Evolutionary conservation across 2,888 invertebrate species (phyloP), one percentile per base, ranked within the genome.

Genomic region (Bedellia somnulentella): DNA sequence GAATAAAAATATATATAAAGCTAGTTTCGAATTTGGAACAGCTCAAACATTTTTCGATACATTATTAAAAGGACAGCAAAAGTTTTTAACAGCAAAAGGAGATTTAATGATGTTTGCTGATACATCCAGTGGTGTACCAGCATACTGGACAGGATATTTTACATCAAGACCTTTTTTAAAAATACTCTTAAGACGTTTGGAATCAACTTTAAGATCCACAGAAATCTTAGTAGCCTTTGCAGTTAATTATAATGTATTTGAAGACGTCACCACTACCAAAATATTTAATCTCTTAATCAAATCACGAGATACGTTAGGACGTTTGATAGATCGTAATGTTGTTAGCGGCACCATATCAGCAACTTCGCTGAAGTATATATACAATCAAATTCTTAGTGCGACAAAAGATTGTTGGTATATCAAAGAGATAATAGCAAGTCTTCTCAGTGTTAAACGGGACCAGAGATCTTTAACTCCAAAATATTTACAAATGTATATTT

Each of bases 31-130:
- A 12, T 94, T 97, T 54, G 96, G 94, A 1, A 96, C 96, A 0
- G 86, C 93, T 0, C 82, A 81, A 34, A 91, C 93, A 52, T 97
- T 95, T 58, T 97, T 96, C 50, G 67, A 63, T 35, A 83, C 80
- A 38, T 82, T 93, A 27, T 58, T 78, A 32, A 79, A 86, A 24
- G 75, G 79, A 39, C 67, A 77, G 34, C 62, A 78, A 2, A 60
- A 50, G 14, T 85, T 83, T 47, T 90, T 90, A 0, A 84, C 84
- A 0, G 57, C 97, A 5, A 86, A 85, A 46, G 97, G 97, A 0
- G 97, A 98, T 52, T 97, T 98, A 55, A 89, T 93, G 49, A 95
- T 94, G 3, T 98, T 94, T 62, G 91, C 93, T 0, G 97, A 97
- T 54, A 86, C 93, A 34, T 85, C 81, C 47, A 83, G 87, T 5